These are phyloP conservation scores for Trochalopteron elliotii DNA, from an alignment of 2,113 vertebrate species.

Conservation along the genomic window DNA sequence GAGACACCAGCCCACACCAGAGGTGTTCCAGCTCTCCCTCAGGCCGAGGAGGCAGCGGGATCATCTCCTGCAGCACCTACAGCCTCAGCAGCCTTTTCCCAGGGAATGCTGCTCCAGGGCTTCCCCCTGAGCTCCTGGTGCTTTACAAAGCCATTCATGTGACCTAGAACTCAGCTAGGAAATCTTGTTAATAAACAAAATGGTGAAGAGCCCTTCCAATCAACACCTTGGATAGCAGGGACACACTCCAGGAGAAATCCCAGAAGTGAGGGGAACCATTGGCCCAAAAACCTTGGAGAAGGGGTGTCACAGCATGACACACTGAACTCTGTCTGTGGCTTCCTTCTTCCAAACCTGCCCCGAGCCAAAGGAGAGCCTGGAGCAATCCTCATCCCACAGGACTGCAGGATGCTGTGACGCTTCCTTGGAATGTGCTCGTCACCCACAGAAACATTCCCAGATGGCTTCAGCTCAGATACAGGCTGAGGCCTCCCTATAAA, in stretches of 20 bases:
- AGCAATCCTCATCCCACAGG: neutral
- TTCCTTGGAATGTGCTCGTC: neutral
- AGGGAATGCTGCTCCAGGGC: neutral
- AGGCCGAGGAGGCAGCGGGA: fast-evolving
- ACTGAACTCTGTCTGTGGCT: neutral
- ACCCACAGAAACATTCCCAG: neutral
- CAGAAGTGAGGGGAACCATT: neutral
- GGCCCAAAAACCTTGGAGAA: neutral
- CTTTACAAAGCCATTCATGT: neutral
- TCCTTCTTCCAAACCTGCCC: neutral
- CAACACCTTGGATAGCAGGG: neutral
- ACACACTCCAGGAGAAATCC: neutral
- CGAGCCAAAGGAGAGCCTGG: neutral
- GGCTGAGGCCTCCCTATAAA: neutral
- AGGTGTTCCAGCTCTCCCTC: neutral
- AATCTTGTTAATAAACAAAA: neutral
- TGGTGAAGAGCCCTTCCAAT: neutral
- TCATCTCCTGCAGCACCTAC: neutral
- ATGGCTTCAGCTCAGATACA: neutral
- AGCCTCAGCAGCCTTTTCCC: neutral
- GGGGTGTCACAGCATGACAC: neutral
- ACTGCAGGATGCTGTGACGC: neutral
- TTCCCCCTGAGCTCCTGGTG: neutral
- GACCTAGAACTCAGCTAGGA: neutral
- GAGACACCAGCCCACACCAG: neutral